These are phyloP conservation scores for Dryobota labecula DNA, from an alignment of 2,888 invertebrate genomes.

Conservation along the genomic window DNA sequence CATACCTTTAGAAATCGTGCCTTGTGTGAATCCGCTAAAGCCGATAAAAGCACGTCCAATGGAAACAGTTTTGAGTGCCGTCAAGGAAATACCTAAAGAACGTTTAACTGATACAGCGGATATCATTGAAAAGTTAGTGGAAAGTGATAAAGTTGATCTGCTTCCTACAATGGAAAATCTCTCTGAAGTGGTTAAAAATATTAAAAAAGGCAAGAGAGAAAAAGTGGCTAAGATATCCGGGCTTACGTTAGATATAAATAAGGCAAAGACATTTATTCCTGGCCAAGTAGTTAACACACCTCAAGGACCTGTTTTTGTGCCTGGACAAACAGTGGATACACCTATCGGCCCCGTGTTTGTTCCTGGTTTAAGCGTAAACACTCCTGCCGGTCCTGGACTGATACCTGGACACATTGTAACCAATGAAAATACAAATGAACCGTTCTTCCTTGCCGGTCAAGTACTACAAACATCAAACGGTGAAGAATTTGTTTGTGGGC, in stretches of 20 bases:
- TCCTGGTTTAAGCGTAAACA: slow-evolving; percentile 93
- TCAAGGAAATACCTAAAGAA: slow-evolving; percentile 90
- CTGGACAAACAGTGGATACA: slow-evolving; percentile 94
- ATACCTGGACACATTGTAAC: slow-evolving; percentile 94
- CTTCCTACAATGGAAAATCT: slow-evolving; percentile 92
- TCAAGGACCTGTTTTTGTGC: slow-evolving; percentile 93
- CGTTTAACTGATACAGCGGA: slow-evolving; percentile 91
- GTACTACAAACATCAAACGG: slow-evolving; percentile 90
- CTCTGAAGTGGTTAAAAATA: slow-evolving; percentile 91
- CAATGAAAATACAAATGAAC: slow-evolving; percentile 89
- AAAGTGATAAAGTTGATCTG: slow-evolving; percentile 89
- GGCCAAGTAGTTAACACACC: slow-evolving; percentile 94
- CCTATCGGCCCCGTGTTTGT: slow-evolving; percentile 93
- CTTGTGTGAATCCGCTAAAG: slow-evolving; percentile 91
- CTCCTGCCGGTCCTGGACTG: slow-evolving; percentile 92
- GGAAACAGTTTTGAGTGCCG: slow-evolving; percentile 82
- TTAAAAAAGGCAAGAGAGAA: slow-evolving; percentile 90
- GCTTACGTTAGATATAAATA: slow-evolving; percentile 92
- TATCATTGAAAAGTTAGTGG: slow-evolving; percentile 90
- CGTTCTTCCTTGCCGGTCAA: slow-evolving; percentile 93
- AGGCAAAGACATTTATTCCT: slow-evolving; percentile 92
- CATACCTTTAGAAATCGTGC: slow-evolving; percentile 90
- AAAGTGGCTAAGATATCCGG: slow-evolving; percentile 92
- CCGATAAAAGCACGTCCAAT: slow-evolving; percentile 89
- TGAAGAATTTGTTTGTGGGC: slow-evolving; percentile 92